Conservation (phyloP, 1,140 invertebrate genomes). For the Drosophila aff. region DNA sequence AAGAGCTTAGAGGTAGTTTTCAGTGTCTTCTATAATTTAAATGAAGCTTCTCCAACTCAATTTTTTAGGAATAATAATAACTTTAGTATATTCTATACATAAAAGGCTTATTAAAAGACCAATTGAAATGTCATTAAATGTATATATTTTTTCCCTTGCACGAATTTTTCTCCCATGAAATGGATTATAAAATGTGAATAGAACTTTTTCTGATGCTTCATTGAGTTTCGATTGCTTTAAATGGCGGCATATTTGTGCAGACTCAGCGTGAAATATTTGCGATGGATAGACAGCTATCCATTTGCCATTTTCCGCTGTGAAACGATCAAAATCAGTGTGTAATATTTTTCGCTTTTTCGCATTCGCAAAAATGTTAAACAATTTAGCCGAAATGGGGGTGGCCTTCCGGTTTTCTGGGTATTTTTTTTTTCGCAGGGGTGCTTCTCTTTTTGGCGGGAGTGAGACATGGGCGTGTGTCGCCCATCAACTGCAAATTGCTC, state of each 20-base stretch:
- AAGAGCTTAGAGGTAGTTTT: not conserved
- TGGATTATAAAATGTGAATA: slow-evolving; percentile 15
- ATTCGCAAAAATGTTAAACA: slow-evolving; percentile 59
- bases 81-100: not conserved
- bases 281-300: slow-evolving; percentile 28
- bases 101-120: not conserved
- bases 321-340: slow-evolving; percentile 72
- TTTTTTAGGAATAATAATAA: not conserved
- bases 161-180: not conserved
- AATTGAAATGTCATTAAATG: not conserved
- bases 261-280: slow-evolving; percentile 51
- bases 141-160: not conserved
- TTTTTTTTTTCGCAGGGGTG: not conserved
- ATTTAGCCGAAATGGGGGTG: slow-evolving; percentile 13
- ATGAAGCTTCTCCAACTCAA: not conserved
- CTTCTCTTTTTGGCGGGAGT: not conserved
- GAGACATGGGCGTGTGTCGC: slow-evolving; percentile 51
- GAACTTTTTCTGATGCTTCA: slow-evolving; percentile 34
- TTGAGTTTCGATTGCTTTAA: slow-evolving; percentile 31
- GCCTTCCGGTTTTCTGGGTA: not conserved
- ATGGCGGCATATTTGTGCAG: slow-evolving; percentile 30
- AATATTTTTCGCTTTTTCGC: slow-evolving; percentile 53
- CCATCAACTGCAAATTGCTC: slow-evolving; percentile 79
- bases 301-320: slow-evolving; percentile 26
- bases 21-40: not conserved